phyloP scores from a whole-genome alignment of 2,113 vertebrate species.

The Potamarius usumacintae region DNA sequence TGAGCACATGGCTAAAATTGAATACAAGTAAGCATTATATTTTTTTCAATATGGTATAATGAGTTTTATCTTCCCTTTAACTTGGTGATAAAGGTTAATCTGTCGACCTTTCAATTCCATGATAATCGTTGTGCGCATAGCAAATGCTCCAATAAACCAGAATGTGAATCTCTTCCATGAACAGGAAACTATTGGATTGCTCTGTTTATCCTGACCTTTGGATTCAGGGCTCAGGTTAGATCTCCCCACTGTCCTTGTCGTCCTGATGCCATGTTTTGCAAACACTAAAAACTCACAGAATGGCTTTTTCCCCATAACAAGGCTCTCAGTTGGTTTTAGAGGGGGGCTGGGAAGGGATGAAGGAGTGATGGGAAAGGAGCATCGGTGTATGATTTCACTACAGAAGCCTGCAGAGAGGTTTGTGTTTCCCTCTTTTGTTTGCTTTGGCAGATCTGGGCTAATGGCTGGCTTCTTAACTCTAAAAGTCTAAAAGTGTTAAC shows the following conservation, averaged over 20 bases:
- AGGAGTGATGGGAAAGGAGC: conserved; percentile 33
- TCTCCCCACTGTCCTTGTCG: conserved; percentile 7
- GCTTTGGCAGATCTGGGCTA: conserved; percentile 41
- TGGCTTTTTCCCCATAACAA: conserved; percentile 51
- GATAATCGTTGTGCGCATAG: conserved; percentile 29
- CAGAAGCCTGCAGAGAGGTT: conserved; percentile 51
- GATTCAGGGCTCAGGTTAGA: conserved; percentile 43
- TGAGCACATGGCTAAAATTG: background rate
- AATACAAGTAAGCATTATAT: background rate
- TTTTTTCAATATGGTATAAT: background rate
- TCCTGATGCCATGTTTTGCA: conserved; percentile 50
- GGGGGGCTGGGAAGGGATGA: conserved; percentile 44
- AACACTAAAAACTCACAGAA: conserved; percentile 56
- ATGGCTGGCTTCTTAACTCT: conserved; percentile 30
- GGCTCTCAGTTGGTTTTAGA: conserved; percentile 9
- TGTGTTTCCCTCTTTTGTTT: conserved; percentile 41
- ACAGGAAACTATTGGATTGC: conserved; percentile 35
- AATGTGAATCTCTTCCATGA: background rate
- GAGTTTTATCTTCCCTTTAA: background rate
- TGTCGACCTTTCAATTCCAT: conserved; percentile 34
- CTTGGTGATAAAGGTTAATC: background rate
- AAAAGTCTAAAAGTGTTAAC: conserved; percentile 31
- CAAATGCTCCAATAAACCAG: conserved; percentile 8
- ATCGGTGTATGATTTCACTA: conserved; percentile 57
- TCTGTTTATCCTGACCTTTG: conserved; percentile 45